Percentiles rank a stretch among this genome's conserved stretches.
Conservation (phyloP, 2,888 invertebrate species). For the Hylaea fasciaria region DNA sequence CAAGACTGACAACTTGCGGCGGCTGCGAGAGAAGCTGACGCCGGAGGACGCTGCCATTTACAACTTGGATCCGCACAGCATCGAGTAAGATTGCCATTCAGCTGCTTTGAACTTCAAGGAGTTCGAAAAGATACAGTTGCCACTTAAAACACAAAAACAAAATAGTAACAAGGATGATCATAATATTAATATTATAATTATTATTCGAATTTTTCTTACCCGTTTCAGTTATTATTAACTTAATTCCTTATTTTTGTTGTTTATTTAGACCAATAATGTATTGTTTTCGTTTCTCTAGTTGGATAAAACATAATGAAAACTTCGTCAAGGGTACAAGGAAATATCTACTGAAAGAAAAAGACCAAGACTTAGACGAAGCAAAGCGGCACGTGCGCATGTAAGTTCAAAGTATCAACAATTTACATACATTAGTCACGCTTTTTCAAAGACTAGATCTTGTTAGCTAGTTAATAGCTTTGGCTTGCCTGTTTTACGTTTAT, state of each 20-base stretch:
- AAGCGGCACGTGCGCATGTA: conserved; percentile 83
- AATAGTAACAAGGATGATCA: too few relatives aligned
- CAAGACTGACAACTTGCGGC: conserved; percentile 80
- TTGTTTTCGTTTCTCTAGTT: conserved; percentile 59
- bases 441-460: too few relatives aligned
- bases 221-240: too few relatives aligned
- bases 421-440: not conserved
- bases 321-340: conserved; percentile 89
- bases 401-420: conserved; percentile 30
- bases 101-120: not conserved
- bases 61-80: conserved; percentile 68
- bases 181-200: too few relatives aligned
- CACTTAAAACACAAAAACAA: too few relatives aligned
- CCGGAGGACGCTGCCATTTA: conserved; percentile 72
- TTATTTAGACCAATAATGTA: not conserved
- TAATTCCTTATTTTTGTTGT: too few relatives aligned
- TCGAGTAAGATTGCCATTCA: conserved; percentile 52
- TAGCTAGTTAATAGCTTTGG: too few relatives aligned
- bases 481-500: too few relatives aligned
- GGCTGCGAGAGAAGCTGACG: conserved; percentile 70
- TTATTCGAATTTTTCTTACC: too few relatives aligned
- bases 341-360: conserved; percentile 88
- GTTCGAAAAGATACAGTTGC: not conserved
- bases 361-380: conserved; percentile 83
- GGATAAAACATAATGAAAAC: conserved; percentile 86